phyloP scores from a whole-genome alignment of 2,888 invertebrate species.

The Rhodophaea formosa region DNA sequence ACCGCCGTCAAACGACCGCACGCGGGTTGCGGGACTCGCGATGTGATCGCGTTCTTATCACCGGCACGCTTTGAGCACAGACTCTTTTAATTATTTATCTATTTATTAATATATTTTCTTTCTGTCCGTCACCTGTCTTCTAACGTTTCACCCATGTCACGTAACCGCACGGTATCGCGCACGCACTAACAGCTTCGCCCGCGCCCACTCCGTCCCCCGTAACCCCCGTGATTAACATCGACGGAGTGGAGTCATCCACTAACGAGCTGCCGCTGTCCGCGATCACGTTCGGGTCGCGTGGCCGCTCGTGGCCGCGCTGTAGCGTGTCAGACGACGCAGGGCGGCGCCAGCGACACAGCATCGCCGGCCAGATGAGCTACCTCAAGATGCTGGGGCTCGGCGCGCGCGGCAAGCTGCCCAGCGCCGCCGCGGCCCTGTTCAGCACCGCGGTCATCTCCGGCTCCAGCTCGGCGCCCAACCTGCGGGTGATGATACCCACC shows the following conservation, averaged over 20 bases:
- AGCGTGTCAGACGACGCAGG: slow-evolving; percentile 48
- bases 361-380: slow-evolving; percentile 97
- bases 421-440: slow-evolving; percentile 92
- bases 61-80: slow-evolving; percentile 55
- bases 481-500: slow-evolving; percentile 92
- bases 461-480: slow-evolving; percentile 94
- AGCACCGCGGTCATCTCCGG: slow-evolving; percentile 98
- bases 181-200: slow-evolving; percentile 26
- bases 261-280: slow-evolving; percentile 85
- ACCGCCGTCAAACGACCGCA: slow-evolving; percentile 56
- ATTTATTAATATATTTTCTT: slow-evolving; percentile 47
- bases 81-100: slow-evolving; percentile 34
- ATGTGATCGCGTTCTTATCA: slow-evolving; percentile 40
- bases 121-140: slow-evolving; percentile 48
- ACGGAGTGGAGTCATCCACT: slow-evolving; percentile 82
- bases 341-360: slow-evolving; percentile 96
- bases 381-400: slow-evolving; percentile 93
- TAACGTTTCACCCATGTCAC: slow-evolving; percentile 53
- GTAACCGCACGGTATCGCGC: slow-evolving; percentile 44
- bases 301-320: slow-evolving; percentile 32
- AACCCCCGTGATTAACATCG: slow-evolving; percentile 65
- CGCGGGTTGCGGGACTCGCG: slow-evolving; percentile 35
- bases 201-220: slow-evolving; percentile 31
- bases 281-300: slow-evolving; percentile 65
- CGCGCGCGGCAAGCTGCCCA: slow-evolving; percentile 80